Base-by-base conservation (phyloP, 2,113 vertebrate species). In the Bungarus multicinctus region DNA sequence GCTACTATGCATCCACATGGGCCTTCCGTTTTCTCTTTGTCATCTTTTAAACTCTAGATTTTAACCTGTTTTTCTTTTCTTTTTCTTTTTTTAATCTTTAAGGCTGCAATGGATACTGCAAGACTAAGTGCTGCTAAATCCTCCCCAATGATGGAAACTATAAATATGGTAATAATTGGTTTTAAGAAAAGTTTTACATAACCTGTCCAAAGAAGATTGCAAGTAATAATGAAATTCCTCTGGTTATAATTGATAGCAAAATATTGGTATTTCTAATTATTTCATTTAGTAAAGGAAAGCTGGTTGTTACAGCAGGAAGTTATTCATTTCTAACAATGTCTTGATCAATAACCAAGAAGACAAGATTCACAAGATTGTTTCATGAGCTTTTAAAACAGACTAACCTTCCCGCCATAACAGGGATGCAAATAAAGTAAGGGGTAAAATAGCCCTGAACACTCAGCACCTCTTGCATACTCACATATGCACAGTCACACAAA, bases 131-230 rank as follows among this genome's bases (percentile, higher is more conserved):
- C 99, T 96, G 99, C 99, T 91, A 99, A 99, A 93, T 99, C 99
- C 2, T 99, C 99, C 93, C 99, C 99, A 60, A 99, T 99, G 99
- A 99, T 99, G 99, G 99, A 99, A 97, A 99, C 99, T 0, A 97
- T 99, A 95, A 99, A 99, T 96, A 99, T 99, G 99, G 99, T 99
- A 97, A 97, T 97, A 97, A 91, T 27, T 88, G 55, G 14, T 69
- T 58, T 69, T 55, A 16, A 43, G 53, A 94, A 89, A 45, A 5
- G 89, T 16, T 45, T 89, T 89, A 3, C 5, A 30, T 47, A 34
- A 60, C 8, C 2, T 74, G 90, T 45, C 55, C 25, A 45, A 57
- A 9, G 12, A 23, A 54, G 34, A 89, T 57, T 55, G 34, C 30
- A 39, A 39, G 11, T 34, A 23, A 57, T 34, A 55, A 0, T 93